These are phyloP conservation scores for Phenganax stokvisi DNA, from an alignment of 92 coral and sea anemone genomes.

Conservation along the genomic window DNA sequence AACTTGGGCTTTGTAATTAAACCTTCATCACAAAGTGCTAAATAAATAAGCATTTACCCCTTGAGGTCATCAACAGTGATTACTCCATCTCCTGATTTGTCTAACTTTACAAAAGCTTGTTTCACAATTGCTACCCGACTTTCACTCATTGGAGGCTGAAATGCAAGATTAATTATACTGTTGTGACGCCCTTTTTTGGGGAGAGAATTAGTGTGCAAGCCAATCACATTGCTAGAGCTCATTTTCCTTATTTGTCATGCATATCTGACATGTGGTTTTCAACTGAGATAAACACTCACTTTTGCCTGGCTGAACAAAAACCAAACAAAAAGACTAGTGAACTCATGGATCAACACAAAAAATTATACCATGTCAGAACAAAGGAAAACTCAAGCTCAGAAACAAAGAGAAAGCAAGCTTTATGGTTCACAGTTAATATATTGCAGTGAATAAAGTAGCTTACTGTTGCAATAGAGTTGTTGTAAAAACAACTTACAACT, in stretches of 20 bases:
- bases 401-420: no score
- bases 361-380: no score
- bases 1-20: not conserved
- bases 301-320: no score
- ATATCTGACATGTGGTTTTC: no score
- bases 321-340: not conserved
- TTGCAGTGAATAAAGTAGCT: no score
- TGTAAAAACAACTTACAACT: no score
- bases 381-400: no score
- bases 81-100: slow-evolving; percentile 76
- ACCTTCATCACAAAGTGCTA: not conserved
- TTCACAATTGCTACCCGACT: slow-evolving; percentile 48
- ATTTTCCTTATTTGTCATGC: no score
- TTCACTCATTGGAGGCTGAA: slow-evolving; percentile 65
- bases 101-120: slow-evolving; percentile 69
- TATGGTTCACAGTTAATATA: no score
- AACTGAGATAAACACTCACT: no score
- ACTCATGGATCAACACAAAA: not conserved
- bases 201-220: not conserved
- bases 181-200: not conserved
- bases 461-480: no score
- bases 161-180: not conserved
- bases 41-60: slow-evolving; percentile 39
- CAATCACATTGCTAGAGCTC: not conserved
- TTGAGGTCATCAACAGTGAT: slow-evolving; percentile 60